Evolutionary conservation across 2,113 vertebrate genomes (phyloP).

Genomic region (Colistium nudipinnis): DNA sequence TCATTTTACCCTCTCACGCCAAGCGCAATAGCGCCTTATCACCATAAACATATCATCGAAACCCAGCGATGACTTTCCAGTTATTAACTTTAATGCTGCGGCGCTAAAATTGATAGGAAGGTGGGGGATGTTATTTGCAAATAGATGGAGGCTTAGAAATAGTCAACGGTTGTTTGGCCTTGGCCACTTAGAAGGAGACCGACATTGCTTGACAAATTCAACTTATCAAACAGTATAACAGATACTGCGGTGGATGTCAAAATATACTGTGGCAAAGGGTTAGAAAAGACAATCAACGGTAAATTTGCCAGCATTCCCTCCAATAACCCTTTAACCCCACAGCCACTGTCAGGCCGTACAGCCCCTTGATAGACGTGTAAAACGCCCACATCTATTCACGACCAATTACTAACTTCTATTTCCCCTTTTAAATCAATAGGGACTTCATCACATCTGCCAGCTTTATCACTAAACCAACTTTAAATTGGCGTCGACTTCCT

Average conservation of each 20-base stretch:
- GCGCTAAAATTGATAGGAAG: constrained; percentile 51
- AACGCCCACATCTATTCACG: constrained; percentile 9
- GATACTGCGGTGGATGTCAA: constrained; percentile 24
- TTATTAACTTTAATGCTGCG: constrained; percentile 64
- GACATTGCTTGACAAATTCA: constrained; percentile 37
- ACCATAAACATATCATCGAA: constrained; percentile 62
- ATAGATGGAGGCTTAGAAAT: constrained; percentile 52
- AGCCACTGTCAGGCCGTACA: neutral
- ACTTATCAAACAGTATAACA: constrained; percentile 30
- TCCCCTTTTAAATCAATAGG: constrained; percentile 17
- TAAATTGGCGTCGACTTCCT: constrained; percentile 32
- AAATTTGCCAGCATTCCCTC: neutral
- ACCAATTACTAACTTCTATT: constrained; percentile 37
- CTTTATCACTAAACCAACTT: constrained; percentile 36
- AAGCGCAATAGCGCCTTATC: constrained; percentile 64
- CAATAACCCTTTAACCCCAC: constrained; percentile 2
- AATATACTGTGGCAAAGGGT: constrained; percentile 17
- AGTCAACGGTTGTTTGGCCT: constrained; percentile 56
- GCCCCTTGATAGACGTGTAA: constrained; percentile 21
- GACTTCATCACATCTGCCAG: neutral
- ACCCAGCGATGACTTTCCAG: constrained; percentile 57
- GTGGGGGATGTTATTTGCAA: constrained; percentile 41
- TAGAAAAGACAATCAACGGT: constrained; percentile 21
- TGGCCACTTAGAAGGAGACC: constrained; percentile 14
- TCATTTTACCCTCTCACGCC: constrained; percentile 64